A percentile compares a stretch with the other conserved stretches of the same genome.
Conservation (phyloP, 2,113 vertebrate species). For the Gorsachius goisagi region DNA sequence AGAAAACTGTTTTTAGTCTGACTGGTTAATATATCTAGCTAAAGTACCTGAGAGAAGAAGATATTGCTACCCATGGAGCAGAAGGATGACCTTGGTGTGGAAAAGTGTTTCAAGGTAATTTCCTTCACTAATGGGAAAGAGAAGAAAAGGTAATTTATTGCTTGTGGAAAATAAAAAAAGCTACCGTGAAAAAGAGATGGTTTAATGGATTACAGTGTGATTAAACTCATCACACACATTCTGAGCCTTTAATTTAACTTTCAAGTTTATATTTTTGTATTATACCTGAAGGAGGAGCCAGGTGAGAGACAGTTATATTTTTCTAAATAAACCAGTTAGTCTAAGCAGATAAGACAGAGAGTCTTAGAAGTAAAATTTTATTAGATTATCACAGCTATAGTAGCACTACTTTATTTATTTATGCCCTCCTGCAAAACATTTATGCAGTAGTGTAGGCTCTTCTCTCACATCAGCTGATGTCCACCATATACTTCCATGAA, state of each 20-base stretch:
- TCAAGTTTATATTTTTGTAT: not conserved
- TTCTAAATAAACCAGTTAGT: not conserved
- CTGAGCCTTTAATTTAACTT: not conserved
- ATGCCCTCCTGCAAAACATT: not conserved
- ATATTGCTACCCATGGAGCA: not conserved
- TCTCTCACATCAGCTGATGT: not conserved
- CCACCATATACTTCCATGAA: not conserved
- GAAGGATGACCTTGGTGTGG: not conserved
- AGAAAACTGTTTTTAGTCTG: not conserved
- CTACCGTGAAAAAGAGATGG: not conserved
- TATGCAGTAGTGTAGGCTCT: not conserved
- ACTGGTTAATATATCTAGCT: not conserved
- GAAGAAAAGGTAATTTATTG: not conserved
- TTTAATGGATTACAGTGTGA: not conserved
- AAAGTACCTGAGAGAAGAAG: not conserved
- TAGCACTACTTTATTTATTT: not conserved
- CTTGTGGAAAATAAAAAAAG: not conserved
- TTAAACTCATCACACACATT: not conserved
- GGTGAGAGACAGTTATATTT: not conserved
- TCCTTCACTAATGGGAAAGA: not conserved
- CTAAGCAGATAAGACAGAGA: not conserved
- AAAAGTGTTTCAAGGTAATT: not conserved
- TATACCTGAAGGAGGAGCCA: not conserved
- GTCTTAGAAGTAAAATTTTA: no score
- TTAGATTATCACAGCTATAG: not conserved